These are phyloP conservation scores for Sphaerodactylus townsendi DNA, from an alignment of 2,113 vertebrate species.

Conservation along the genomic window DNA sequence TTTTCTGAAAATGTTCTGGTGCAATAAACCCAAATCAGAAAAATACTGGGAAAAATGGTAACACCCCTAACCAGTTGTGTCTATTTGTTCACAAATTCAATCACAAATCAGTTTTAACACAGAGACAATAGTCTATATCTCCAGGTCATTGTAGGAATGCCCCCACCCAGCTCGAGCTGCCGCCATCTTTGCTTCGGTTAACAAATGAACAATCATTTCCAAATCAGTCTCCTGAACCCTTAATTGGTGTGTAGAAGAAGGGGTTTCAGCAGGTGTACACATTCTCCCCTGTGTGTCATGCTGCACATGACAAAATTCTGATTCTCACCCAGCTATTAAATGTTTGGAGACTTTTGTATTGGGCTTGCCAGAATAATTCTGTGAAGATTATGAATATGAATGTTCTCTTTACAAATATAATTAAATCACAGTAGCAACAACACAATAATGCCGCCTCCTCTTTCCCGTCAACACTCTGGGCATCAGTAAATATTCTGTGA, in stretches of 20 bases:
- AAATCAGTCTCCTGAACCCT: not conserved
- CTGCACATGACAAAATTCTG: not conserved
- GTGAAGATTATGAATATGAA: not conserved
- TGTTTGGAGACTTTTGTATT: not conserved
- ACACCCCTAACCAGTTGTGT: no score
- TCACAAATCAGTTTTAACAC: not conserved
- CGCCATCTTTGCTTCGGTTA: not conserved
- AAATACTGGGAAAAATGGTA: no score
- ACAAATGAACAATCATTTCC: not conserved
- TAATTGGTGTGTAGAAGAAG: not conserved
- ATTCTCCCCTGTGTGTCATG: not conserved
- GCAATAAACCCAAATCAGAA: no score
- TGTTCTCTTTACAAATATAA: not conserved
- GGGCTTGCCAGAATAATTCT: not conserved
- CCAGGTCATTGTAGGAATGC: not conserved
- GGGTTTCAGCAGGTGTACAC: not conserved
- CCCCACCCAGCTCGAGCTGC: not conserved
- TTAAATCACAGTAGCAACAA: not conserved
- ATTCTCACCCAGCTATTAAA: not conserved
- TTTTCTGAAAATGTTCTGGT: no score
- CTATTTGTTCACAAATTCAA: not conserved
- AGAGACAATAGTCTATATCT: not conserved
- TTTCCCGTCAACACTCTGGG: no score
- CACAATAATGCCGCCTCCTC: no score
- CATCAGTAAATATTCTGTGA: not conserved